phyloP scores from a whole-genome alignment of 2,888 invertebrate genomes.

The Pollenia angustigena region DNA sequence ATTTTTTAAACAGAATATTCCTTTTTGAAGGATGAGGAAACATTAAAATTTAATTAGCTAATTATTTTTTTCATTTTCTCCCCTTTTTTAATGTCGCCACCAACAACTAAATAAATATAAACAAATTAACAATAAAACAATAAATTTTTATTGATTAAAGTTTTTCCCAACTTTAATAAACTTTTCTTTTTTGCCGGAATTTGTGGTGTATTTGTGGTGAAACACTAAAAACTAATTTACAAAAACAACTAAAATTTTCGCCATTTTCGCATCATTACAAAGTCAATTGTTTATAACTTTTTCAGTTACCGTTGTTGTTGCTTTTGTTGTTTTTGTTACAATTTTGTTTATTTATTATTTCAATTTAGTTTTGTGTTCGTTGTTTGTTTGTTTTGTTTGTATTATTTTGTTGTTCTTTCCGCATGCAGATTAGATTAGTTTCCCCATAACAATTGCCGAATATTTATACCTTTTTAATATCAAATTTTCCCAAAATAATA shows the following conservation, averaged over 20 bases:
- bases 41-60: conserved; percentile 60
- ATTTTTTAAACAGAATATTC: conserved; percentile 6
- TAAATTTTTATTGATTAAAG: conserved; percentile 60
- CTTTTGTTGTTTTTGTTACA: background rate
- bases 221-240: conserved; percentile 69
- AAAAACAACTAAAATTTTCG: conserved; percentile 25
- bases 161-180: conserved; percentile 63
- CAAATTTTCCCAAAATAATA: conserved; percentile 39
- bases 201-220: conserved; percentile 52
- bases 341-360: conserved; percentile 40
- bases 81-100: background rate
- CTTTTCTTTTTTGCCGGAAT: conserved; percentile 58
- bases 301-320: conserved; percentile 11
- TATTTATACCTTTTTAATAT: conserved; percentile 79
- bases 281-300: conserved; percentile 72
- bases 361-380: conserved; percentile 49
- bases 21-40: conserved; percentile 22
- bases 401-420: conserved; percentile 60
- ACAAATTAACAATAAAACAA: background rate
- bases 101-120: background rate
- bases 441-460: conserved; percentile 82
- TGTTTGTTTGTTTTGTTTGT: conserved; percentile 41
- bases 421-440: conserved; percentile 82
- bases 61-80: background rate
- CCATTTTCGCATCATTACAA: conserved; percentile 67